Conservation (phyloP, 2,113 vertebrate genomes). For the Hyperopisus bebe region DNA sequence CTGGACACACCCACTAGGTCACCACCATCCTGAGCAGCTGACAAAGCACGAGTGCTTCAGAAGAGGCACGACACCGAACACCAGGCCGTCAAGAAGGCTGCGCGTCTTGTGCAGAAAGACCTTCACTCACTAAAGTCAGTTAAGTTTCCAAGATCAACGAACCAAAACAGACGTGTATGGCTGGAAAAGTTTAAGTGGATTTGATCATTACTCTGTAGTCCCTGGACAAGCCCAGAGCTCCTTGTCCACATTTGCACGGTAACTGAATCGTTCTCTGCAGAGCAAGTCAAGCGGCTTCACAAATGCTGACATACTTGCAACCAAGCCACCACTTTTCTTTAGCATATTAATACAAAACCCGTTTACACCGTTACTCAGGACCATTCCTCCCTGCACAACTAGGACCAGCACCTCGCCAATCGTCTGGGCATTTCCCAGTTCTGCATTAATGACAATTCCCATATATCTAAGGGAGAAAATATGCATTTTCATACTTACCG, state of each 20-base stretch:
- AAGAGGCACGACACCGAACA: not conserved
- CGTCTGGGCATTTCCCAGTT: not conserved
- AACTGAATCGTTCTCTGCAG: not conserved
- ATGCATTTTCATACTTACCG: slow-evolving; percentile 18
- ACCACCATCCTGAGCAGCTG: not conserved
- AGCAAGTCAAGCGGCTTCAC: not conserved
- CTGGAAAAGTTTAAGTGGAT: not conserved
- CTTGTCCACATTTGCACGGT: not conserved
- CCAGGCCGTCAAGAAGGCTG: not conserved
- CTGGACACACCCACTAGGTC: not conserved
- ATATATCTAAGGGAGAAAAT: not conserved
- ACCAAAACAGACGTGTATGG: not conserved
- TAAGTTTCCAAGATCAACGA: not conserved
- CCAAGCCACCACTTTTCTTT: not conserved
- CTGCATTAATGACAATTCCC: not conserved
- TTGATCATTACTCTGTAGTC: not conserved
- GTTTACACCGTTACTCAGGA: not conserved
- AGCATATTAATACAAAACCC: not conserved
- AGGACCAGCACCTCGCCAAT: not conserved
- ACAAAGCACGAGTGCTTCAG: no score
- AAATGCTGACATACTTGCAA: not conserved
- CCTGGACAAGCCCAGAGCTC: not conserved
- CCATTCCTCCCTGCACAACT: not conserved
- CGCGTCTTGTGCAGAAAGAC: not conserved
- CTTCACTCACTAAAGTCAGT: not conserved